Base-by-base conservation (phyloP, 2,888 invertebrate genomes). In the Germaria angustata region DNA sequence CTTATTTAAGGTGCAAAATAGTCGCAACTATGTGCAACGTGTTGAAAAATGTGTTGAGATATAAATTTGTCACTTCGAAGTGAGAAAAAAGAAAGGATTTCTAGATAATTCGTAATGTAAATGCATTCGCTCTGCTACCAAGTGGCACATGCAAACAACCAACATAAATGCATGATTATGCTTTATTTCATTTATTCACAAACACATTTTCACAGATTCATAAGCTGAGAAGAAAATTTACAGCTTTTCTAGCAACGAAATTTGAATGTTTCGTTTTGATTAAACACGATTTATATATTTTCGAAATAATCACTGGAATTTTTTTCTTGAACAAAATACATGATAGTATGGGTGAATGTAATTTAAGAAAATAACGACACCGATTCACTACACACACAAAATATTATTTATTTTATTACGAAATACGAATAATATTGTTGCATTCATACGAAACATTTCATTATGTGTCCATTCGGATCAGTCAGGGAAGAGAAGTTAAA, bases 271-370 rank as follows among this genome's bases (percentile, higher is more conserved):
- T 66, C 36, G 17, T 68, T 79, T 82, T 82, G 78, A 79, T 82
- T 79, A 79, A 82, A 82, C 82, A 82, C 79, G 79, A 82, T 79
- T 82, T 76, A 71, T 76, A 79, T 82, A 82, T 82, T 82, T 72
- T 73, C 39, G 36, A 76, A 82, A 79, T 82, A 53, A 66, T 82
- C 71, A 59, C 24, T 79, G 57, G 51, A 20, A 39, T 28, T 71
- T 46, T 41, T 28, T 24, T 20, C 5, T n/a, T 9, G 46, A 8
- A 49, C 22, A 57, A 51, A 63, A 61, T 36, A 24, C 46, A 39
- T 57, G 63, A 46, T 36, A 44, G 46, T 1, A 46, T n/a, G 34
- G 46, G 24, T 36, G 2, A n/a, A 61, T 51, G 9, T 22, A 51
- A 32, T 32, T 13, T 36, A 9, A 55, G 15, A 57, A 46, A 28